Evolutionary conservation across 1,140 invertebrate species (phyloP).

Genomic region (Dendrolimus kikuchii): DNA sequence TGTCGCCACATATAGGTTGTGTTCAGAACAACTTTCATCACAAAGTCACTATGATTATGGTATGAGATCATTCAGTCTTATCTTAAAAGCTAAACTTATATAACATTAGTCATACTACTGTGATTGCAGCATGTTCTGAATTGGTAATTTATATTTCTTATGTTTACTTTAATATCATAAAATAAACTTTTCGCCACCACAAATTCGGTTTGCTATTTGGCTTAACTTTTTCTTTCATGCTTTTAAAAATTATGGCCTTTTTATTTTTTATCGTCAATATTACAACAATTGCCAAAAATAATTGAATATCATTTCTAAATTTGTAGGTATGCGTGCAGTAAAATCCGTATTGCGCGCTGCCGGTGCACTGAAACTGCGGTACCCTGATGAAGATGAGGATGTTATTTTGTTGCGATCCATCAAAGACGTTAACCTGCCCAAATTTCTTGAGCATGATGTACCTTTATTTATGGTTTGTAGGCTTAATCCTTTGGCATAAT

Average conservation of each 20-base stretch:
- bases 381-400: constrained; percentile 88
- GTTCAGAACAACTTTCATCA: constrained; percentile 95
- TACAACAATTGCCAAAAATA: too few relatives aligned
- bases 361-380: constrained; percentile 90
- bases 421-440: constrained; percentile 94
- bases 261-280: too few relatives aligned
- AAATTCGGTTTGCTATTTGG: too few relatives aligned
- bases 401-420: constrained; percentile 90
- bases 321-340: constrained; percentile 84
- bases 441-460: constrained; percentile 91
- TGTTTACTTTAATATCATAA: too few relatives aligned
- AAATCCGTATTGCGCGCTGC: constrained; percentile 93
- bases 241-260: too few relatives aligned
- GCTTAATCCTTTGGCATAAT: too few relatives aligned
- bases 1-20: constrained; percentile 93
- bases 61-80: constrained; percentile 24
- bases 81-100: neutral
- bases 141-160: too few relatives aligned
- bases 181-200: too few relatives aligned
- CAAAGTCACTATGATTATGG: constrained; percentile 98
- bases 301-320: neutral
- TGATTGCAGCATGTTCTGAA: too few relatives aligned
- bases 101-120: too few relatives aligned
- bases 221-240: too few relatives aligned
- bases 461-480: constrained; percentile 83